Evolutionary conservation across 1,140 invertebrate species (phyloP).

Genomic region (Nasonia giraulti): DNA sequence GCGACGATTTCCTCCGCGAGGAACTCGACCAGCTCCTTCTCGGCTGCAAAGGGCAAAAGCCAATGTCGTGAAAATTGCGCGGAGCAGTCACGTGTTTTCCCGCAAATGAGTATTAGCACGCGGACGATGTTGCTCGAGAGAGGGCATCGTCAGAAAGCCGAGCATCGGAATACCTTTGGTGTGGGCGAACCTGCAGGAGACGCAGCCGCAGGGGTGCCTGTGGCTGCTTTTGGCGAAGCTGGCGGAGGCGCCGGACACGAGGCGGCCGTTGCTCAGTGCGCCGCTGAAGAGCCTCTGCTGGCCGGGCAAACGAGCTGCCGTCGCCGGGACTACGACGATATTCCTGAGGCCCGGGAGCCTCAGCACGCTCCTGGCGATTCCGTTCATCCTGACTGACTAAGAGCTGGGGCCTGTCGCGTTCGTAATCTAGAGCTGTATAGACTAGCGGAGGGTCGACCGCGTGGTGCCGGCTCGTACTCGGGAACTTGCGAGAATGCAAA

Average conservation of each 20-base stretch:
- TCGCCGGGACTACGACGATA: background rate
- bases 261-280: slow-evolving; percentile 5
- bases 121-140: no score
- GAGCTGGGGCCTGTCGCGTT: background rate
- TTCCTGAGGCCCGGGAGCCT: slow-evolving; percentile 34
- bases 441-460: background rate
- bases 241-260: background rate
- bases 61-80: background rate
- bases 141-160: no score
- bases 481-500: slow-evolving; percentile 23
- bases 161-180: slow-evolving; percentile 78
- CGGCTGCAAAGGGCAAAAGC: slow-evolving; percentile 76
- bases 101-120: no score
- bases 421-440: background rate
- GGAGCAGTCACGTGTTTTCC: background rate
- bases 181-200: slow-evolving; percentile 78
- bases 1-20: slow-evolving; percentile 91
- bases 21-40: slow-evolving; percentile 90
- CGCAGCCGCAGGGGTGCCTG: slow-evolving; percentile 77
- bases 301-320: background rate
- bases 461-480: background rate
- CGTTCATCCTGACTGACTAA: slow-evolving; percentile 78
- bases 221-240: slow-evolving; percentile 72
- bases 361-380: slow-evolving; percentile 77
- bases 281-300: background rate